phyloP scores from a whole-genome alignment of 2,888 invertebrate species.

The Diloba caeruleocephala region DNA sequence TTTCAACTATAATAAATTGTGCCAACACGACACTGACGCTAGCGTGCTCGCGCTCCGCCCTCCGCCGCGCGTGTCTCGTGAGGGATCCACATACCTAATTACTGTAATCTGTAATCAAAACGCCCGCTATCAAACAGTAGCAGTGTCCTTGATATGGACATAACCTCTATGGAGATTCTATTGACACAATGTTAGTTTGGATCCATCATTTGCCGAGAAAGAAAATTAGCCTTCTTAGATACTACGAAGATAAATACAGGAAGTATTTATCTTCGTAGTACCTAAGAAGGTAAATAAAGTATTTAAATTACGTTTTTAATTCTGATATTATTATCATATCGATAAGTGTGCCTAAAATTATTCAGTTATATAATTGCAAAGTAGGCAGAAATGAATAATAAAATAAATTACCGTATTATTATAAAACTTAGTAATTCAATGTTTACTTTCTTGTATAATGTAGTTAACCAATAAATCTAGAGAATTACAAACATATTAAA shows the following conservation, averaged over 20 bases:
- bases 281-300: too few species aligned
- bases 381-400: neutral
- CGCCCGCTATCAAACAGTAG: constrained; percentile 76
- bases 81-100: constrained; percentile 65
- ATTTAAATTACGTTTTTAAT: too few species aligned
- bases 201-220: neutral
- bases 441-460: constrained; percentile 23
- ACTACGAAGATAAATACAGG: too few species aligned
- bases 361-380: neutral
- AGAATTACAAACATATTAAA: constrained; percentile 24
- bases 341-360: too few species aligned
- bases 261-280: too few species aligned
- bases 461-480: constrained; percentile 32
- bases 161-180: constrained; percentile 42
- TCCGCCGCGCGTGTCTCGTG: constrained; percentile 50
- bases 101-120: constrained; percentile 75
- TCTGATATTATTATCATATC: too few species aligned
- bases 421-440: constrained; percentile 24
- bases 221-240: too few species aligned
- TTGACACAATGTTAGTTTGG: neutral
- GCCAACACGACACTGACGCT: constrained; percentile 16
- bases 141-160: constrained; percentile 50
- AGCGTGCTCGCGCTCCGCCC: constrained; percentile 58
- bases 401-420: neutral
- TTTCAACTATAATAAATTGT: constrained; percentile 12